These are phyloP conservation scores for Hydropsyche tenuis DNA, from an alignment of 1,140 invertebrate genomes.

Conservation along the genomic window DNA sequence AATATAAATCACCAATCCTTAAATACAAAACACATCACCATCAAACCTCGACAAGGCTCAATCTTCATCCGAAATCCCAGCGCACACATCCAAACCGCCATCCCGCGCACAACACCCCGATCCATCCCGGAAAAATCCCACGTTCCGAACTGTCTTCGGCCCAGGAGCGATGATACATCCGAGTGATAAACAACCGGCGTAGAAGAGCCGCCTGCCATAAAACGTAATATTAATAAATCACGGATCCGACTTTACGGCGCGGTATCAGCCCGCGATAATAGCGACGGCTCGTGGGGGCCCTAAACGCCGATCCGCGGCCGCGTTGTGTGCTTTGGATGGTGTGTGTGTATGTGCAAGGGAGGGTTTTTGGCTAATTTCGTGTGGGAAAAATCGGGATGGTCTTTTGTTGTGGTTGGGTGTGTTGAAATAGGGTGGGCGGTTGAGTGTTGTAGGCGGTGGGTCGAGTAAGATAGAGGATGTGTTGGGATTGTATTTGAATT, in stretches of 20 bases:
- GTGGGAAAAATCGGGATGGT: no score
- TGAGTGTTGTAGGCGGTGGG: no score
- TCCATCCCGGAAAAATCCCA: no score
- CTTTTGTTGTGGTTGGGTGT: no score
- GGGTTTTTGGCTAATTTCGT: background rate
- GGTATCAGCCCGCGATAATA: conserved; percentile 30
- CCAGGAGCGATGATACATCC: conserved; percentile 7
- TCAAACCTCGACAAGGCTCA: no score
- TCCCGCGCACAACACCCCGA: background rate
- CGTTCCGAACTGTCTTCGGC: background rate
- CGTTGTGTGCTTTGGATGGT: background rate
- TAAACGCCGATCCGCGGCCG: background rate
- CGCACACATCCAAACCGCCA: background rate
- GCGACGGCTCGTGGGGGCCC: background rate
- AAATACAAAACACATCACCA: no score
- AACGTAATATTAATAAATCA: conserved; percentile 39
- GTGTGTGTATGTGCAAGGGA: background rate
- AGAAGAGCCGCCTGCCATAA: conserved; percentile 19
- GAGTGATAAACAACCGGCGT: conserved; percentile 23
- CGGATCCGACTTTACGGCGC: conserved; percentile 36
- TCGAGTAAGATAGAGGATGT: no score
- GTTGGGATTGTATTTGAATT: no score
- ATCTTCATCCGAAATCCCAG: no score
- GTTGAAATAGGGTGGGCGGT: no score
- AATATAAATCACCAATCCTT: no score